Conservation (phyloP, 2,888 invertebrate genomes). For the Epirrita christyi region DNA sequence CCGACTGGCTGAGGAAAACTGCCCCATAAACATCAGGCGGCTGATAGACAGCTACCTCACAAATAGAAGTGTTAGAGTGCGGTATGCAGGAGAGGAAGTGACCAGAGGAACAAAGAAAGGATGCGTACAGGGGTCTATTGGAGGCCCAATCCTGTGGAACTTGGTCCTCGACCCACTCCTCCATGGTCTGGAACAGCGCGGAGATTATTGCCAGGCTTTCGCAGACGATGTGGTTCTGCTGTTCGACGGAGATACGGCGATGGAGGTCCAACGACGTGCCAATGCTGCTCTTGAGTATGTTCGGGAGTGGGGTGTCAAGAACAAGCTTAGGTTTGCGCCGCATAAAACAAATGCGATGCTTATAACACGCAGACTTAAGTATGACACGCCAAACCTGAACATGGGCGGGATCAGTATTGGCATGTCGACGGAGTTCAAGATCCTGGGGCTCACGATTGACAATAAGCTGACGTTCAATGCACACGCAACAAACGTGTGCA, state of each 20-base stretch:
- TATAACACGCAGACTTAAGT: too few species aligned
- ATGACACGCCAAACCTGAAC: neutral
- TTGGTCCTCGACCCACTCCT: too few species aligned
- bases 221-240: too few species aligned
- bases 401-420: conserved; percentile 2
- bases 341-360: too few species aligned
- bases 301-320: neutral
- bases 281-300: conserved; percentile 24
- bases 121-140: too few species aligned
- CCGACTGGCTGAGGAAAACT: neutral
- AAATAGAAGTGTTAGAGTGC: neutral
- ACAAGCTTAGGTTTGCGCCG: conserved; percentile 9
- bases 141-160: too few species aligned
- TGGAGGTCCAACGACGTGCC: neutral
- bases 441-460: conserved; percentile 18
- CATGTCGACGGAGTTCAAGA: conserved; percentile 3
- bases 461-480: conserved; percentile 17
- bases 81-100: too few species aligned
- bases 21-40: neutral
- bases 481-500: conserved; percentile 6
- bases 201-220: too few species aligned
- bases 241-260: too few species aligned
- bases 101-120: too few species aligned
- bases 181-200: too few species aligned
- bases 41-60: neutral